phyloP scores from a whole-genome alignment of 2,888 invertebrate genomes.

The Autographa pulchrina region DNA sequence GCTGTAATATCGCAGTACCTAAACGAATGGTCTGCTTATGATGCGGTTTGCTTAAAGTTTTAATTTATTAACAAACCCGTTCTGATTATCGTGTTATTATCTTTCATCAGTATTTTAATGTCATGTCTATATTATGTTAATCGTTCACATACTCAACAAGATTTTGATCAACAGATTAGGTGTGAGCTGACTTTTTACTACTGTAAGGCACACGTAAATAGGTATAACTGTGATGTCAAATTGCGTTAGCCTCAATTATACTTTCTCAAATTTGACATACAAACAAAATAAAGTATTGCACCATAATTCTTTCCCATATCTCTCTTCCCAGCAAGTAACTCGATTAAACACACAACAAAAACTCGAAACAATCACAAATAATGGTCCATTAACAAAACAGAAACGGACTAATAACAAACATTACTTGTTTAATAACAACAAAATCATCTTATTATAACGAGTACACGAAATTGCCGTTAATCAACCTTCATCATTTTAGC shows the following conservation, averaged over 20 bases:
- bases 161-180: not conserved
- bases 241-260: not conserved
- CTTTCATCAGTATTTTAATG: slow-evolving; percentile 22
- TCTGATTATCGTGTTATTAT: slow-evolving; percentile 39
- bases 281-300: not conserved
- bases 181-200: not conserved
- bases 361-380: slow-evolving; percentile 56
- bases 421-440: slow-evolving; percentile 73
- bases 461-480: slow-evolving; percentile 82
- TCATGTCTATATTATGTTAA: slow-evolving; percentile 20
- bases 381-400: slow-evolving; percentile 51
- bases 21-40: too few species aligned
- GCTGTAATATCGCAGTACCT: too few species aligned
- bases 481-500: slow-evolving; percentile 79
- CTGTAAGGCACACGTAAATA: not conserved
- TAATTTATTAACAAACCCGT: slow-evolving; percentile 20
- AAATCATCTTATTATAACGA: slow-evolving; percentile 77
- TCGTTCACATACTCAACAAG: slow-evolving; percentile 24
- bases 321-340: not conserved
- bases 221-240: not conserved
- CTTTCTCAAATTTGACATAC: not conserved
- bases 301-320: not conserved
- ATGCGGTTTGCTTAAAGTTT: too few species aligned
- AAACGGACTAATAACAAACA: slow-evolving; percentile 63
- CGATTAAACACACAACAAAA: slow-evolving; percentile 27